Base-by-base conservation (phyloP, 1,140 invertebrate genomes). In the Penaeus chinensis region DNA sequence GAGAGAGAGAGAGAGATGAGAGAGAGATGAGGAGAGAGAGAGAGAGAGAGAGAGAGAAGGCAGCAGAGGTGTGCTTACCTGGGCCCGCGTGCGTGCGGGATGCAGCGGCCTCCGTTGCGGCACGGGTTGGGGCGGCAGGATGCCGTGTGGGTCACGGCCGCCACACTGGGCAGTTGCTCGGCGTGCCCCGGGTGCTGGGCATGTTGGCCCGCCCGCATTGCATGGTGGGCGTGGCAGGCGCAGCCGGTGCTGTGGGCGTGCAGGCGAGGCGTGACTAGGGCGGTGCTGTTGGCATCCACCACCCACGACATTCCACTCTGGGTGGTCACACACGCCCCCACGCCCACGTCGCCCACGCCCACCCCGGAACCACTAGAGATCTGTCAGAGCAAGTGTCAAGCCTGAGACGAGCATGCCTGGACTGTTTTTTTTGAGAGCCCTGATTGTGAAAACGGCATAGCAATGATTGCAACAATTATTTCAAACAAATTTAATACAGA, bases 221-320 rank as follows among this genome's bases (percentile, higher is more conserved):
- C 98, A 92, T 98, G 98, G 76, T 97, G 93, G 0, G 96, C 96
- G 3, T 96, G 96, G 91, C 97, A 98, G 19, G 96, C 97, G 91
- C 97, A 98, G 91, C 98, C 96, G 0, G 96, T 95, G 90, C 97
- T 93, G 0, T 97, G 76, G 27, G 65, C 96, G 32, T 96, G 96
- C 10, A 98, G 96, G 85, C 96, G 93, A 0, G 99, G 97, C 22
- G 98, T 97, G n/a, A 99, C 97, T 27, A 99, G 93, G 0, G 98
- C 96, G 0, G 98, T 99, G 92, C 96, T 97, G 91, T 99, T 99
- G 16, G 98, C 96, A 93, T 99, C 99, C 0, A 99, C 97, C 94
- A 98, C 96, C 90, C 98, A 97, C 0, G 98, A 97, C 83, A 97
- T 92, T 85, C 95, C 95, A 92, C 60, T 60, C n/a, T 74, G n/a